Base-by-base conservation (phyloP, 2,113 vertebrate genomes). In the Bubo scandiacus region DNA sequence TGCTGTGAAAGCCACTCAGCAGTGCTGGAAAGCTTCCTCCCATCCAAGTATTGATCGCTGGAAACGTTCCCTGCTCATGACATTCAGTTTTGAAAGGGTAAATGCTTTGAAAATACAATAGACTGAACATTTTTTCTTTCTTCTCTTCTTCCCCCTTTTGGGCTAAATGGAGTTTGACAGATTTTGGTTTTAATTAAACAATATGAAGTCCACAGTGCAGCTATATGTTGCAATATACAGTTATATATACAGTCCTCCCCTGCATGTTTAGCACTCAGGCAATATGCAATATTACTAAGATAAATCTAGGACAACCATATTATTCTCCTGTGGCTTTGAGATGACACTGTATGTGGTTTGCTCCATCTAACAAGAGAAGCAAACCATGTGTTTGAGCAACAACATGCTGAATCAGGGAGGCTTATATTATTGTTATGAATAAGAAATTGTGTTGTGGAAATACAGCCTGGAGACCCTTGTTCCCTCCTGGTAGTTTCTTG, bases 101-200 rank as follows among this genome's bases (percentile, higher is more conserved):
- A 86, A 95, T 59, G 51, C 79, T 95, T 95, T 94, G 84, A 90
- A 94, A 97, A 94, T 70, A 91, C 66, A 97, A 94, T 90, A 86
- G 78, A 36, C 38, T 58, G 73, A 94, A 78, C 11, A 49, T 57
- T 78, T 89, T 96, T 93, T 92, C 43, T 86, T 80, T 87, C 70
- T 95, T 94, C 81, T 58, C 25, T 92, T 86, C 55, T 82, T 72
- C 10, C 12, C 34, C 4, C 25, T 89, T 96, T 91, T 55, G 27
- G 49, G 26, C 14, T 91, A 67, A 83, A 80, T 70, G 15, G n/a
- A 81, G 25, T 71, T 95, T 58, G 58, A 62, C 54, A 77, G 57
- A 34, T 72, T 3, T 4, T 32, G 38, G 68, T 58, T 79, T 43
- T 7, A 65, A 68, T 88, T 80, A 73, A 75, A 83, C 38, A 51